Evolutionary conservation across 2,113 vertebrate genomes (phyloP), one percentile per base, ranked within the genome.

Genomic region (Ciconia maguari): DNA sequence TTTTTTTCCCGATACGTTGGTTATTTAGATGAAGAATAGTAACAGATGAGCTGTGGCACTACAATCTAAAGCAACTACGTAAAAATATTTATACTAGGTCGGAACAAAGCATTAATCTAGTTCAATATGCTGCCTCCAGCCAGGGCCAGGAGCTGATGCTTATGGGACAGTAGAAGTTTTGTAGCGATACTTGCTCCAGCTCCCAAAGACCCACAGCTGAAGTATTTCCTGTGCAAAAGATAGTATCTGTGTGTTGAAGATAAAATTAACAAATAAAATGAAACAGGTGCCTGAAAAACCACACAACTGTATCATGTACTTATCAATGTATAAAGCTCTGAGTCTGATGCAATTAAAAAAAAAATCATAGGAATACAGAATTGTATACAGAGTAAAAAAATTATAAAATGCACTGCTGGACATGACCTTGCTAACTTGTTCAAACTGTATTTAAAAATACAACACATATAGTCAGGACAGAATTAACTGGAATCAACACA

Each of bases 1-100:
- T 5, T 38, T 49, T 89, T 41, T 32, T 14, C 6, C 60, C 19
- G 2, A 51, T 8, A 49, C 1, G 0, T 20, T 61, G 6, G 1
- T 10, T 10, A 76, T 76, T 54, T 7, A 61, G 34, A 54, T 78
- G 72, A 71, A 78, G 41, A 32, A 44, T 5, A 48, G 26, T 54
- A 87, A 87, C 36, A 91, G 20, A 74, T 20, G 13, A 92, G 49
- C 51, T 60, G 11, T 58, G 34, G 36, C n/a, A 58, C 14, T 81
- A 74, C 22, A 72, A 4, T 68, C 75, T 83, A 79, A 86, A 57
- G 22, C 4, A 42, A n/a, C 27, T 9, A 22, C 0, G 3, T 34
- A 58, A 68, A 94, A 87, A 61, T 52, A 77, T 21, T 83, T 58
- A 36, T n/a, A 61, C 14, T 52, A 77, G n/a, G 14, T 72, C 1